A percentile compares a stretch with the other conserved stretches of the same genome.
Conservation (phyloP, 1,140 invertebrate species). For the Drosophila eugracilis region DNA sequence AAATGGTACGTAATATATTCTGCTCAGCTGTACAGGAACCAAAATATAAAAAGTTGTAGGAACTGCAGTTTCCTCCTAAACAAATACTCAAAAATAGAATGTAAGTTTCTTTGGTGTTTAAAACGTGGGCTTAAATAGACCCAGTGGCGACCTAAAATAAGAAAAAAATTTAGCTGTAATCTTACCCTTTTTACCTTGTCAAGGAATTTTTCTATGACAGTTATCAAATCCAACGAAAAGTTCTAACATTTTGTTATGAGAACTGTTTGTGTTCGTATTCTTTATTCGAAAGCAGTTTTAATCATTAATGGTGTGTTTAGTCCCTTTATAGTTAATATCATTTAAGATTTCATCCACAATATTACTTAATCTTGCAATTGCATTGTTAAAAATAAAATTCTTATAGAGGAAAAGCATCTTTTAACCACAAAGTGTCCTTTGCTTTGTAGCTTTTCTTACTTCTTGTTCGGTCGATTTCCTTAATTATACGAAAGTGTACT, state of each 20-base stretch:
- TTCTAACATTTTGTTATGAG: constrained; percentile 8
- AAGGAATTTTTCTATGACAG: too few relatives aligned
- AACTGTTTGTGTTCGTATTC: constrained; percentile 48
- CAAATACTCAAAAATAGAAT: too few relatives aligned
- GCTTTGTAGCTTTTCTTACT: constrained; percentile 17
- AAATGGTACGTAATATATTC: too few relatives aligned
- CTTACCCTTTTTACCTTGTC: too few relatives aligned
- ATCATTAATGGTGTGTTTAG: constrained; percentile 57
- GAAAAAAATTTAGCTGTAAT: too few relatives aligned
- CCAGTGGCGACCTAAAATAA: too few relatives aligned
- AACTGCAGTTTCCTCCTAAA: too few relatives aligned
- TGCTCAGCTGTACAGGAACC: too few relatives aligned
- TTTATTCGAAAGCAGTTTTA: constrained; percentile 74
- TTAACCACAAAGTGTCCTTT: constrained; percentile 57
- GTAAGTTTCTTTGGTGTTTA: too few relatives aligned
- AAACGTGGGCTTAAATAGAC: too few relatives aligned
- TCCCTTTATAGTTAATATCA: constrained; percentile 70
- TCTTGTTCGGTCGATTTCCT: constrained; percentile 6
- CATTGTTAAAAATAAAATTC: constrained; percentile 57
- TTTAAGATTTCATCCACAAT: constrained; percentile 50
- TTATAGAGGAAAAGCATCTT: constrained; percentile 68
- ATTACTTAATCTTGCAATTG: constrained; percentile 27
- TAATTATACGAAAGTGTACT: constrained; percentile 31
- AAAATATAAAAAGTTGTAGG: too few relatives aligned
- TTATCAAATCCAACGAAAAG: too few relatives aligned